Evolutionary conservation across 1,140 invertebrate species (phyloP).

Genomic region (Apis dorsata): DNA sequence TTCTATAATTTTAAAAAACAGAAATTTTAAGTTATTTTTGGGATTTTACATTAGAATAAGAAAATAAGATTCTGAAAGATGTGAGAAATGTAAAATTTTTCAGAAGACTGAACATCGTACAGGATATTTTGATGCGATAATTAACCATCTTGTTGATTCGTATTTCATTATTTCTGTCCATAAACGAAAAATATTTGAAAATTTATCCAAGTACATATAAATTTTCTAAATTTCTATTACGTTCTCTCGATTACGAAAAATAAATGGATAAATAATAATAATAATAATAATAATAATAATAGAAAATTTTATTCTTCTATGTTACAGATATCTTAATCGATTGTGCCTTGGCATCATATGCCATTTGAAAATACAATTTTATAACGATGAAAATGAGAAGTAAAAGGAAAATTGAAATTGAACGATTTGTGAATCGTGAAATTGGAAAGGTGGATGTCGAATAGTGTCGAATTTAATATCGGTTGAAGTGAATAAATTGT

Average conservation of each 20-base stretch:
- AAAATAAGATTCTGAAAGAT: no score
- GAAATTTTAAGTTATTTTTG: no score
- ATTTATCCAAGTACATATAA: no score
- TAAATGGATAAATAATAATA: neutral
- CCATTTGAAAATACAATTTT: neutral
- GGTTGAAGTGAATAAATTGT: neutral
- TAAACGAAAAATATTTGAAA: no score
- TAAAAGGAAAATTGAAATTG: neutral
- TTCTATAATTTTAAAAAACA: no score
- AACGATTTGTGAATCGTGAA: conserved; percentile 23
- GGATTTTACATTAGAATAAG: no score
- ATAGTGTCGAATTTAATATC: neutral
- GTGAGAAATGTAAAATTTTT: no score
- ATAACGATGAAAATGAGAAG: neutral
- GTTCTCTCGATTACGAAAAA: neutral
- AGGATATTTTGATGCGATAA: no score
- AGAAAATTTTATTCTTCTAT: neutral
- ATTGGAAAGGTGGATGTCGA: conserved; percentile 16
- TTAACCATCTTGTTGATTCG: no score
- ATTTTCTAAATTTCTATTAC: neutral
- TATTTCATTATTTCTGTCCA: no score
- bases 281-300: no score
- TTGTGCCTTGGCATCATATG: conserved; percentile 27
- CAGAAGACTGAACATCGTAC: no score
- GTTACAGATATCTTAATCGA: conserved; percentile 14